Conservation (phyloP, 2,888 invertebrate species). For the Hanleya hanleyi region DNA sequence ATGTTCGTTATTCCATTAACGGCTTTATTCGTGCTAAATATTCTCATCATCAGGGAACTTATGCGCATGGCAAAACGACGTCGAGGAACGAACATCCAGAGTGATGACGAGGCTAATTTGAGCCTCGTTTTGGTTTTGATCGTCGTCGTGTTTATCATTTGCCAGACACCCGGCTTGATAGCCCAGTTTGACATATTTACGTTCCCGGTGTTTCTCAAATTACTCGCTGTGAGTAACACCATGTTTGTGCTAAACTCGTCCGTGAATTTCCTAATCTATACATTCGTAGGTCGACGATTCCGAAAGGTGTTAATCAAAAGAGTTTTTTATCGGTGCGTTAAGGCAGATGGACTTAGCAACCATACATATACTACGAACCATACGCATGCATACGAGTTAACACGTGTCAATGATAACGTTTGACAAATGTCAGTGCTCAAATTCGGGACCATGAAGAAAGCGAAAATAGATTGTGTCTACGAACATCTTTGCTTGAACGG, state of each 20-base stretch:
- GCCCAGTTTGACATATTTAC: slow-evolving; percentile 61
- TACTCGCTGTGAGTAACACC: slow-evolving; percentile 63
- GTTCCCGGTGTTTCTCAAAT: slow-evolving; percentile 49
- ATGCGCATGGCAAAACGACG: slow-evolving; percentile 62
- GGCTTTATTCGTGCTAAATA: slow-evolving; percentile 55
- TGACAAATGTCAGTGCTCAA: no score
- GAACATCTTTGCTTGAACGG: no score
- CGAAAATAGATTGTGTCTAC: no score
- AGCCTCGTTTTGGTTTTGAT: slow-evolving; percentile 66
- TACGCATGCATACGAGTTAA: slow-evolving; percentile 1
- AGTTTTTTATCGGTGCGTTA: slow-evolving; percentile 2
- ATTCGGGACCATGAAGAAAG: no score
- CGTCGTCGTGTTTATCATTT: slow-evolving; percentile 68
- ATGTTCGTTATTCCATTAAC: slow-evolving; percentile 59
- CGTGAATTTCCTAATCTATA: slow-evolving; percentile 69
- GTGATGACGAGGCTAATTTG: slow-evolving; percentile 64
- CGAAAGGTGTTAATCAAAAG: slow-evolving; percentile 51
- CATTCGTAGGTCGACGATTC: slow-evolving; percentile 65
- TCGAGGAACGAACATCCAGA: slow-evolving; percentile 55
- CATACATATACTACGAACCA: background rate
- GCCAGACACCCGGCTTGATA: slow-evolving; percentile 67
- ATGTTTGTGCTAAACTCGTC: slow-evolving; percentile 67
- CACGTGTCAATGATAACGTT: background rate
- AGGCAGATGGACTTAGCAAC: background rate
- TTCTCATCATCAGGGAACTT: slow-evolving; percentile 58